Percentiles rank a stretch among this genome's conserved stretches.
phyloP scores from a whole-genome alignment of 1,140 invertebrate genomes.

The Pygmarrhopalites habei region DNA sequence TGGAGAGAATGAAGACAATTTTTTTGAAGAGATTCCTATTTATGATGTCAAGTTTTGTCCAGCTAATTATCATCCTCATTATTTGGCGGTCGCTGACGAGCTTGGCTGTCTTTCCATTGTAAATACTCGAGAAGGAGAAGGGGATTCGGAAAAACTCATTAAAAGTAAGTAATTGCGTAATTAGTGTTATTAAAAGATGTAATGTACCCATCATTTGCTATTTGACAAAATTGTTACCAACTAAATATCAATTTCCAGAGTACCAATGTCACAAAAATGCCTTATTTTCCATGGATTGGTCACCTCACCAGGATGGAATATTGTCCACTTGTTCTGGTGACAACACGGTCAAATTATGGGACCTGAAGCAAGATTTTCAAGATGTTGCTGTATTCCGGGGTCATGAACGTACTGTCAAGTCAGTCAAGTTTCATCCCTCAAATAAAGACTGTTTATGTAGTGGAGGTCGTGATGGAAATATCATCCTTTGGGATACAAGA shows the following conservation, averaged over 20 bases:
- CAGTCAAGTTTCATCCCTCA: constrained; percentile 5
- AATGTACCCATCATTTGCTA: no score
- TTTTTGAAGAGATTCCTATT: constrained; percentile 6
- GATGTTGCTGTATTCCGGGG: neutral
- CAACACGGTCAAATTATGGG: constrained; percentile 11
- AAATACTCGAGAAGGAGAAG: no score
- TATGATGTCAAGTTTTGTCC: constrained; percentile 14
- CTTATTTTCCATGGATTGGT: constrained; percentile 6
- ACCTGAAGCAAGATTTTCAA: neutral
- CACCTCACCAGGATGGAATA: neutral
- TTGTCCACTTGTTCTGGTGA: constrained; percentile 2
- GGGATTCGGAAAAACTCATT: no score
- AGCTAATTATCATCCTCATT: neutral
- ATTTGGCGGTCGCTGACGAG: constrained; percentile 12
- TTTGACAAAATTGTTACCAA: no score
- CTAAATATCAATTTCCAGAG: no score
- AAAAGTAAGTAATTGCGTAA: no score
- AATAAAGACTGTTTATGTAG: neutral
- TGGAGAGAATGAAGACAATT: constrained; percentile 7
- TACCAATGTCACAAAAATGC: constrained; percentile 12
- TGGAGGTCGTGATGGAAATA: constrained; percentile 4
- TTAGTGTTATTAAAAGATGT: no score
- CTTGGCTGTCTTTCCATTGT: neutral
- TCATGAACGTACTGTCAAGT: constrained; percentile 4
- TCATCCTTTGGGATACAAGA: constrained; percentile 6